A percentile compares a stretch with the other conserved stretches of the same genome.
These are phyloP conservation scores for Acanthococcus lagerstroemiae DNA, from an alignment of 2,888 invertebrate genomes.

Conservation along the genomic window DNA sequence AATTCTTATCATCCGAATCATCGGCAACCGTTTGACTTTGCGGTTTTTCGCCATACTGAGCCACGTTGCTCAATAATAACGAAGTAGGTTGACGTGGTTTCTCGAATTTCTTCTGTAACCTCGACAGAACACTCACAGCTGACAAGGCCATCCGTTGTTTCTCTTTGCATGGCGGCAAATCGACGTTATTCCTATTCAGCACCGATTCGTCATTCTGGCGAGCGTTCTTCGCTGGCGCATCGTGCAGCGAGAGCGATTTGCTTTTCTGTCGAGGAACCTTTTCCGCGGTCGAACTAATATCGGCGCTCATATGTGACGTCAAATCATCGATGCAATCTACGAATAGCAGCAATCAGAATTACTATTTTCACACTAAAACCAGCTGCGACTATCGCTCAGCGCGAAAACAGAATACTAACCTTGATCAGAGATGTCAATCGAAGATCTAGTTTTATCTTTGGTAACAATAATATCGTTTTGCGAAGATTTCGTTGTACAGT, in stretches of 20 bases:
- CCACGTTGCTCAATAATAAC: constrained; percentile 62
- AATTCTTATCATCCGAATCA: not conserved
- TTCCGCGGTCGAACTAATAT: not conserved
- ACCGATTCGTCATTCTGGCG: not conserved
- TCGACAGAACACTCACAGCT: constrained; percentile 68
- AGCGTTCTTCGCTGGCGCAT: not conserved
- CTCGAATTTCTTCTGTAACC: constrained; percentile 67
- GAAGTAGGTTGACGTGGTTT: constrained; percentile 71
- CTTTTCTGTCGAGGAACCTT: not conserved
- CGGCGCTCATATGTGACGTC: not conserved
- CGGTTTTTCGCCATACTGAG: constrained; percentile 12
- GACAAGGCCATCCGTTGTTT: constrained; percentile 55
- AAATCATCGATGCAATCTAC: not conserved
- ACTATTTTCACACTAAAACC: not conserved
- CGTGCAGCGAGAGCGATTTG: not conserved
- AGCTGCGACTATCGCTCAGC: no score
- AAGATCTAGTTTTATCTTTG: constrained; percentile 21
- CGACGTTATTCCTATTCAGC: constrained; percentile 10
- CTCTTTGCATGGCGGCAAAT: constrained; percentile 17
- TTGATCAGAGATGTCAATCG: constrained; percentile 8
- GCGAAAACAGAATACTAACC: not conserved
- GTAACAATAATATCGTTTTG: constrained; percentile 14
- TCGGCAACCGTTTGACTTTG: not conserved
- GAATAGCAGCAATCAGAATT: not conserved
- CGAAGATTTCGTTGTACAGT: constrained; percentile 12